These are phyloP conservation scores for Eledone cirrhosa DNA, from an alignment of 2,888 invertebrate genomes.

Conservation along the genomic window DNA sequence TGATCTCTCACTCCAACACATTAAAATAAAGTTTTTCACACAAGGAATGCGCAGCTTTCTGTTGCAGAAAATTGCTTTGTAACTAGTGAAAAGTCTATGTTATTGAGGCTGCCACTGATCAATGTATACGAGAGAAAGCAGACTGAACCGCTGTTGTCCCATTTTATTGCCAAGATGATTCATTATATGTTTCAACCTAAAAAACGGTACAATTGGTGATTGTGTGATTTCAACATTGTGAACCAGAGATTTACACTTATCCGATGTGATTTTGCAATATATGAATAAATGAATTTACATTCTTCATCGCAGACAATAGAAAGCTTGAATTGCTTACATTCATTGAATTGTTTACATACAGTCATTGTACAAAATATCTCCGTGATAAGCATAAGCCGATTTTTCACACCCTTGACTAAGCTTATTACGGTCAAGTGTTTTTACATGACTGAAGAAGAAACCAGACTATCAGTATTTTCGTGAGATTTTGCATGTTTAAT, in stretches of 20 bases:
- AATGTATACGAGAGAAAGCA: not conserved
- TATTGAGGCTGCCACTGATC: not conserved
- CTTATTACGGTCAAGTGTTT: not conserved
- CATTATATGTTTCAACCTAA: not conserved
- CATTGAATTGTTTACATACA: not conserved
- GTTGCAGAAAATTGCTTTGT: conserved; percentile 2
- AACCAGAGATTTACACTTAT: not conserved
- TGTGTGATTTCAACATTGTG: not conserved
- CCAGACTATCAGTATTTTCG: not conserved
- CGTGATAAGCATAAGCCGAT: not conserved
- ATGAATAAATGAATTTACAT: not conserved
- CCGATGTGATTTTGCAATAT: not conserved
- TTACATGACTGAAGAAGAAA: not conserved
- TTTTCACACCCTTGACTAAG: conserved; percentile 2
- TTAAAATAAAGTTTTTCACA: not conserved
- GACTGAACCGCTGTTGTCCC: not conserved
- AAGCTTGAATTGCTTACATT: not conserved
- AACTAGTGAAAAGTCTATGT: not conserved
- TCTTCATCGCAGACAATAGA: not conserved
- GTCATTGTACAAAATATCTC: not conserved
- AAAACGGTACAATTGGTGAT: not conserved
- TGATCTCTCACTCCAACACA: not conserved
- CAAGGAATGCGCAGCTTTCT: not conserved
- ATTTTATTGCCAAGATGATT: not conserved
- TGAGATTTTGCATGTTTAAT: not conserved